Evolutionary conservation across 2,797 vertebrate species (phyloP).

Genomic region (Myripristis murdjan): DNA sequence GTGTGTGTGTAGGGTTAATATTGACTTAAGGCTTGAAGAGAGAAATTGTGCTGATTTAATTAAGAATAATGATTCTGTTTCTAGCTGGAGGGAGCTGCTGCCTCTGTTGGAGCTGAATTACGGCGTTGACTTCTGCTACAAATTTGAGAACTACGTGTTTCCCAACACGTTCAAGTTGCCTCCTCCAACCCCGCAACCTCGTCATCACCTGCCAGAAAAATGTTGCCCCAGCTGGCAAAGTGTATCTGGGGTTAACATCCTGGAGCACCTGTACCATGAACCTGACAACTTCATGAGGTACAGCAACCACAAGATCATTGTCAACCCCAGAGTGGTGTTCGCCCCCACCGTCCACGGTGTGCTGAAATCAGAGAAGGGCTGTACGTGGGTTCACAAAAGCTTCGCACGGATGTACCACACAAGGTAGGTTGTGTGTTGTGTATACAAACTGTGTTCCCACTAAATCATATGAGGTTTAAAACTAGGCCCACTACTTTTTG

Average conservation of each 20-base stretch:
- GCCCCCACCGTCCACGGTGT: conserved; percentile 55
- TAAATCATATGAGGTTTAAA: too few relatives aligned
- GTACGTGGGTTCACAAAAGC: too few relatives aligned
- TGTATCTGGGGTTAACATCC: too few relatives aligned
- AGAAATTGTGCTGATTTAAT: too few relatives aligned
- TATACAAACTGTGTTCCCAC: too few relatives aligned
- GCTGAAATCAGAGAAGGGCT: neutral
- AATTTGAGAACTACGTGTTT: conserved; percentile 63
- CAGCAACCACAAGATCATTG: conserved; percentile 62
- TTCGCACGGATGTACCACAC: too few relatives aligned
- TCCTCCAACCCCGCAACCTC: neutral
- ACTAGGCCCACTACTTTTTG: too few relatives aligned
- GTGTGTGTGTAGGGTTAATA: too few relatives aligned
- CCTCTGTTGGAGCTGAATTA: conserved; percentile 48
- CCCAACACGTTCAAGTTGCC: neutral
- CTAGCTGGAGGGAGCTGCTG: conserved; percentile 72
- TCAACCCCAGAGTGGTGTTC: conserved; percentile 62
- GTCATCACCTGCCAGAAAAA: rapidly evolving
- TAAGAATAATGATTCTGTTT: neutral
- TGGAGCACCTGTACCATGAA: conserved; percentile 55
- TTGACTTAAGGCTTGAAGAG: too few relatives aligned
- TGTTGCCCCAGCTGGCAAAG: too few relatives aligned
- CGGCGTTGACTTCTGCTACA: conserved; percentile 22
- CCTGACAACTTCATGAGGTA: neutral
- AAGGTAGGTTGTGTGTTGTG: too few relatives aligned